phyloP scores from a whole-genome alignment of 2,797 vertebrate species.

The Argentina silus region DNA sequence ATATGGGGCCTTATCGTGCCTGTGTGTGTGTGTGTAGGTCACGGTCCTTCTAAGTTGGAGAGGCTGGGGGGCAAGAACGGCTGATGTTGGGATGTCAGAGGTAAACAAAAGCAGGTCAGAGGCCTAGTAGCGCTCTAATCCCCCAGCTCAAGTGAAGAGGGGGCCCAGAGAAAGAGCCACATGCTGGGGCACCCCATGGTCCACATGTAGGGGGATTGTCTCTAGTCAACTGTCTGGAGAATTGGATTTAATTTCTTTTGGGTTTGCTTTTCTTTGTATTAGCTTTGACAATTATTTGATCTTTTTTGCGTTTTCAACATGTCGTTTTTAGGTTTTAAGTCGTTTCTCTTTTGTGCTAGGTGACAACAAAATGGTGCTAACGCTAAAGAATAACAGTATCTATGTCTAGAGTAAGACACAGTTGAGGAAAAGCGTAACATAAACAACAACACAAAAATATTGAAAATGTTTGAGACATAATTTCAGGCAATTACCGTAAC shows the following conservation, averaged over 20 bases:
- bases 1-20: not conserved
- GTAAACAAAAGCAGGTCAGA: conserved; percentile 17
- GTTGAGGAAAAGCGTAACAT: no score
- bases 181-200: not conserved
- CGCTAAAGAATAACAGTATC: not conserved
- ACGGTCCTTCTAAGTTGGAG: not conserved
- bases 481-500: no score
- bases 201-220: not conserved
- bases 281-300: no score
- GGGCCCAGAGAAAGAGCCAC: conserved; percentile 13
- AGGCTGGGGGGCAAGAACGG: conserved; percentile 2
- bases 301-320: not conserved
- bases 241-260: not conserved
- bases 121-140: conserved; percentile 17
- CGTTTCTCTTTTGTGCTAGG: not conserved
- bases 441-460: no score
- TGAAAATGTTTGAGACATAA: no score
- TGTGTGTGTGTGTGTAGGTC: conserved; percentile 1
- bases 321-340: not conserved
- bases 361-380: not conserved
- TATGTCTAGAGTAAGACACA: no score
- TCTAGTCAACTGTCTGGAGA: conserved; percentile 7
- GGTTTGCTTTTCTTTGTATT: not conserved
- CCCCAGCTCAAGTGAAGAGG: conserved; percentile 5
- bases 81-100: not conserved